Evolutionary conservation across 2,797 vertebrate species (phyloP).

Genomic region (Anniella stebbinsi): DNA sequence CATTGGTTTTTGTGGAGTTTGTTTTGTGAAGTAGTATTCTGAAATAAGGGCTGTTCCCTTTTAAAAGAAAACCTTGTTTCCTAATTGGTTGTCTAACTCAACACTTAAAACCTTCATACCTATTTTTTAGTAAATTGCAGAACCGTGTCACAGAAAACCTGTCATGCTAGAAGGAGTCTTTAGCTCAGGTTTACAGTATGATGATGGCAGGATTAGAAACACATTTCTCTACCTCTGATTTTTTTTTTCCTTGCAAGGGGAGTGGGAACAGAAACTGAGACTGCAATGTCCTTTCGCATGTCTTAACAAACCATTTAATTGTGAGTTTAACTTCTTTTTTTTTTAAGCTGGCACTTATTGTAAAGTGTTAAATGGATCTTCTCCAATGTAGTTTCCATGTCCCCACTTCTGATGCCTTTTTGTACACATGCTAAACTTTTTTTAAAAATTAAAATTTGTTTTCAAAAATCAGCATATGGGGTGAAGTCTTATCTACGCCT

Average conservation of each 20-base stretch:
- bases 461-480: slow-evolving; percentile 58
- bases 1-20: not conserved
- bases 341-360: slow-evolving; percentile 34
- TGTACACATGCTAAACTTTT: slow-evolving; percentile 61
- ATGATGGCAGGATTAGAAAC: not conserved
- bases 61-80: not conserved
- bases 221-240: slow-evolving; percentile 28
- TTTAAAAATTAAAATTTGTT: slow-evolving; percentile 68
- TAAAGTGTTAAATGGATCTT: slow-evolving; percentile 51
- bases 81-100: not conserved
- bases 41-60: slow-evolving; percentile 3
- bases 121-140: not conserved
- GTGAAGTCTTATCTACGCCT: slow-evolving; percentile 37
- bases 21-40: slow-evolving; percentile 20
- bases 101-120: not conserved
- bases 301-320: slow-evolving; percentile 31
- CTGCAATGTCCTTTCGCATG: slow-evolving; percentile 45
- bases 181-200: slow-evolving; percentile 29
- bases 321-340: slow-evolving; percentile 16
- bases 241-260: slow-evolving; percentile 13
- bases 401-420: slow-evolving; percentile 58
- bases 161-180: slow-evolving; percentile 12
- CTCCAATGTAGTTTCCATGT: slow-evolving; percentile 55
- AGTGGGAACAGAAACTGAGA: slow-evolving; percentile 45
- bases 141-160: slow-evolving; percentile 11